phyloP scores from a whole-genome alignment of 2,797 vertebrate species.

The Xiphophorus birchmanni region DNA sequence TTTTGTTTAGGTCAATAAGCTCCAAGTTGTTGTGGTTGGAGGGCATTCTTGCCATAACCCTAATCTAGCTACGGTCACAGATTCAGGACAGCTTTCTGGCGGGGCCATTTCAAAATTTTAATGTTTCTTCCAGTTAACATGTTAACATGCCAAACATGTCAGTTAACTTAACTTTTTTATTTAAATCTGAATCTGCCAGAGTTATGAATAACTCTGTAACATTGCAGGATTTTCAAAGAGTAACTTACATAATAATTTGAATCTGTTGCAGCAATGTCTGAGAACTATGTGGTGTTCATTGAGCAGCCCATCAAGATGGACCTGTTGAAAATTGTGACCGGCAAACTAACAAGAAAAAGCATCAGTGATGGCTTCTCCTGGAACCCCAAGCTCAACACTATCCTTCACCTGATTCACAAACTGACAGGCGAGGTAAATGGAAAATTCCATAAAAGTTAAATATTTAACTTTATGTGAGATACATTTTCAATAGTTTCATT shows the following conservation, averaged over 20 bases:
- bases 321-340: constrained; percentile 82
- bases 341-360: constrained; percentile 79
- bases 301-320: constrained; percentile 91
- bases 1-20: background rate
- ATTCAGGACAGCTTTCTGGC: background rate
- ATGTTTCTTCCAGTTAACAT: background rate
- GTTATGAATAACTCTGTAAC: background rate
- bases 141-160: background rate
- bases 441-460: background rate
- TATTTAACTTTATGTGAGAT: too few species aligned
- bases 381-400: constrained; percentile 84
- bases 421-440: constrained; percentile 83
- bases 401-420: constrained; percentile 89
- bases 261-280: constrained; percentile 85
- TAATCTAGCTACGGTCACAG: background rate
- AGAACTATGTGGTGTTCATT: constrained; percentile 92
- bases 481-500: background rate
- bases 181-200: background rate
- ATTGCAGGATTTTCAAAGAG: background rate
- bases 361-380: constrained; percentile 83
- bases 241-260: background rate
- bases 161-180: background rate
- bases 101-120: background rate
- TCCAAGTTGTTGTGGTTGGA: background rate
- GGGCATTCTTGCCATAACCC: background rate